Evolutionary conservation across 2,797 vertebrate genomes (phyloP).

Genomic region (Myotis findleyi): DNA sequence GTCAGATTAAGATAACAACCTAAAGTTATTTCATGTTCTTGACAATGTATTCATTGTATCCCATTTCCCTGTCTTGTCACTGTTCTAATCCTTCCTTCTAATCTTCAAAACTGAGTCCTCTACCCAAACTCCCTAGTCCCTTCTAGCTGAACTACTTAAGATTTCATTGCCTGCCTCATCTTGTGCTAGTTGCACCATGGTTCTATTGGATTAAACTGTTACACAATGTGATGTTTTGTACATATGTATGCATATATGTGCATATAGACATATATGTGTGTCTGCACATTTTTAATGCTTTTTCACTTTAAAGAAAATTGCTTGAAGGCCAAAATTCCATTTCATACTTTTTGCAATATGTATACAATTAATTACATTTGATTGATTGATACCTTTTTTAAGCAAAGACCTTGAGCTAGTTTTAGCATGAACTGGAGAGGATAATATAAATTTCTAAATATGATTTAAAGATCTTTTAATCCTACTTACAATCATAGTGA

Average conservation of each 20-base stretch:
- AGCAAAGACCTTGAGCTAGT: not conserved
- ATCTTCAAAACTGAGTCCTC: slow-evolving; percentile 4
- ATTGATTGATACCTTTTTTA: not conserved
- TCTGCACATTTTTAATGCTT: not conserved
- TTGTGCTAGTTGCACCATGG: not conserved
- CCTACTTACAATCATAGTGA: not conserved
- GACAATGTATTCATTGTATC: not conserved
- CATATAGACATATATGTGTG: not conserved
- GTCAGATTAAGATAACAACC: not conserved
- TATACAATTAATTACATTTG: not conserved
- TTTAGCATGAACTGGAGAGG: slow-evolving; percentile 28
- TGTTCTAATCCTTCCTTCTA: not conserved
- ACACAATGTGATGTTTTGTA: not conserved
- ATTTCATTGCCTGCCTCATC: not conserved
- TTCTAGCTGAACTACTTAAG: not conserved
- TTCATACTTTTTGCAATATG: not conserved
- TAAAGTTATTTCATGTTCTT: not conserved
- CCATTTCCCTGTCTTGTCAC: not conserved
- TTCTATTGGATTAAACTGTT: not conserved
- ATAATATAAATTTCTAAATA: not conserved
- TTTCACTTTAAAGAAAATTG: slow-evolving; percentile 17
- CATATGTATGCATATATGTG: not conserved
- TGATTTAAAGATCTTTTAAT: slow-evolving; percentile 5
- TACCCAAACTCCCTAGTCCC: not conserved
- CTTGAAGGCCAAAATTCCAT: not conserved